Conservation (phyloP, 2,888 invertebrate genomes). For the Pristionchus mayeri region DNA sequence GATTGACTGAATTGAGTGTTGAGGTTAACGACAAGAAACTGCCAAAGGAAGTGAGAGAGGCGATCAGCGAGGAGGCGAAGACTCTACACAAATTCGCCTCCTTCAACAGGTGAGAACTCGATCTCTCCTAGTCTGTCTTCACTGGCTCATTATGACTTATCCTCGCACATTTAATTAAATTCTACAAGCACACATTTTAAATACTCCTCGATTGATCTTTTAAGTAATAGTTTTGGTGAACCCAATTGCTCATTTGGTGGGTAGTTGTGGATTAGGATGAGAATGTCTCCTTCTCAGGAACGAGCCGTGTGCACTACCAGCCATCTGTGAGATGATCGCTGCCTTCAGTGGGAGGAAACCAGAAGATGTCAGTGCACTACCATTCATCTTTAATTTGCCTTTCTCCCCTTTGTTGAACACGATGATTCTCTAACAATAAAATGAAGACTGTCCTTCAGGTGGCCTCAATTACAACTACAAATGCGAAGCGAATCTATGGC, state of each 20-base stretch:
- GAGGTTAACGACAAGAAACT: conserved; percentile 87
- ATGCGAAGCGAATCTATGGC: conserved; percentile 68
- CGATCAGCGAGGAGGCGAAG: conserved; percentile 75
- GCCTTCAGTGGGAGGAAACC: conserved; percentile 81
- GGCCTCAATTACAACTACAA: conserved; percentile 67
- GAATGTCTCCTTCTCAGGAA: conserved; percentile 81
- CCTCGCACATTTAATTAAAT: too few relatives aligned
- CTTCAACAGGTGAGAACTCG: conserved; percentile 47
- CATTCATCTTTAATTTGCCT: too few relatives aligned
- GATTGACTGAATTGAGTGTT: not conserved
- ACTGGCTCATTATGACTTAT: not conserved
- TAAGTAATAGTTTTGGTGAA: too few relatives aligned
- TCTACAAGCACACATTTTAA: too few relatives aligned
- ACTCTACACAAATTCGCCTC: conserved; percentile 57
- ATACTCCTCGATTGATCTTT: too few relatives aligned
- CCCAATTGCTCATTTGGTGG: too few relatives aligned
- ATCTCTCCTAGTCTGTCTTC: too few relatives aligned
- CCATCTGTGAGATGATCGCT: conserved; percentile 93
- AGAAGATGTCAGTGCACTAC: conserved; percentile 56
- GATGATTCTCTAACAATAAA: too few relatives aligned
- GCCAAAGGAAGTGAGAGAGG: conserved; percentile 89
- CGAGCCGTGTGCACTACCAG: conserved; percentile 93
- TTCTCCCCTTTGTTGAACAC: too few relatives aligned
- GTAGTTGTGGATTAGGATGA: too few relatives aligned
- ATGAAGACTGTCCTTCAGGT: conserved; percentile 53